Base-by-base conservation (phyloP, 53 echinoderm and acorn worm genomes). In the Arbacia lixula region DNA sequence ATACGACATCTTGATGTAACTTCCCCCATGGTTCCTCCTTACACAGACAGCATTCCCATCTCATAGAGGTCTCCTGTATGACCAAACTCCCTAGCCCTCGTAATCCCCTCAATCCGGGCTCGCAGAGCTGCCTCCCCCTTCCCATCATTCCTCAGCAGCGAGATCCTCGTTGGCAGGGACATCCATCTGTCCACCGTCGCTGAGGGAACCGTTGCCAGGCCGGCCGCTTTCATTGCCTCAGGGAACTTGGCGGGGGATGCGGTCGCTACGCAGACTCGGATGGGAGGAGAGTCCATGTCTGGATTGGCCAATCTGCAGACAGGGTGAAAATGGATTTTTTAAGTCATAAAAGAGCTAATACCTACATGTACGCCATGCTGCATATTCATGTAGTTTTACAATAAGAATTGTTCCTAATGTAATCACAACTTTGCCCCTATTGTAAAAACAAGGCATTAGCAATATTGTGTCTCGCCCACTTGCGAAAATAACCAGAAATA, bases 181-280 rank as follows among this genome's bases (percentile, higher is more conserved):
- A 34, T 53, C 78, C 94, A 77, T 4, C 42, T 65, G 2, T 63
- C 33, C 24, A 94, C 74, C 73, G 87, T 80, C 9, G 64, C 66
- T 16, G 75, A 75, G 21, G 86, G 46, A n/a, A 52, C 61, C 21
- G 77, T 75, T 17, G 85, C 65, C 29, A 93, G 75, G 27, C 87
- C 89, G 51, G 94, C 94, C 27, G 89, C 89, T 24, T 56, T 10
- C 60, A 79, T 6, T 32, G 91, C 91, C 71, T 94, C 94, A 4
- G 94, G 94, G 50, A 96, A 96, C 85, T 96, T 96, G 35, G 89
- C 97, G 1, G 97, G 97, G 22, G 92, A 90, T 21, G 92, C 94
- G 1, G 94, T 91, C 19, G 97, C 91, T 30, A 96, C 40, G 63
- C 63, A 81, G 30, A 81, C 41, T 12, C 62, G 39, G 63, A 63